Evolutionary conservation across 2,888 invertebrate species (phyloP).

Genomic region (Polymixis lichenea): DNA sequence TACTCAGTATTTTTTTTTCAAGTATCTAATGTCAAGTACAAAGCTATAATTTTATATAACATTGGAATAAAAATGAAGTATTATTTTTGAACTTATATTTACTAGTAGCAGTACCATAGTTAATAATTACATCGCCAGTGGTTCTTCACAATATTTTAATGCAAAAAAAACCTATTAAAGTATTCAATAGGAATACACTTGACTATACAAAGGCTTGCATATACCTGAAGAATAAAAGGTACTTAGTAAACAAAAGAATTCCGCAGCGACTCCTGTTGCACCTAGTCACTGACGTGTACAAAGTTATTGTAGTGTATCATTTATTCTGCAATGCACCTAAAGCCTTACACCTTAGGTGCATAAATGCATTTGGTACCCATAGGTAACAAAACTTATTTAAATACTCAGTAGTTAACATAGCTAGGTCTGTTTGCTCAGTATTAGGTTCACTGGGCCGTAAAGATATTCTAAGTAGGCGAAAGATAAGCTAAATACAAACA

Average conservation of each 20-base stretch:
- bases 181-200: conserved; percentile 16
- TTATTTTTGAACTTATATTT: conserved; percentile 1
- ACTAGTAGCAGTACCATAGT: too few species aligned
- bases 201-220: conserved; percentile 20
- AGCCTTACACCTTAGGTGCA: too few species aligned
- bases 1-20: neutral
- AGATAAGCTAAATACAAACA: conserved; percentile 47
- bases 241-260: conserved; percentile 41
- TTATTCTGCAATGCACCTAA: conserved; percentile 15
- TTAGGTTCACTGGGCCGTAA: conserved; percentile 34
- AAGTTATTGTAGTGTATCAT: conserved; percentile 3
- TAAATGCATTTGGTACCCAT: too few species aligned
- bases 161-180: neutral
- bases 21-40: neutral
- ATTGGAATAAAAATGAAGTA: neutral
- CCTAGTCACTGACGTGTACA: conserved; percentile 20
- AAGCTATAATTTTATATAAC: neutral
- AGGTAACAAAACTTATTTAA: conserved; percentile 16
- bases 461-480: conserved; percentile 39
- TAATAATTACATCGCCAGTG: neutral
- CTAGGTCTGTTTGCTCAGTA: conserved; percentile 20
- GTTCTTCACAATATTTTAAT: neutral
- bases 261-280: conserved; percentile 16
- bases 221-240: conserved; percentile 14
- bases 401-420: neutral